phyloP scores from a whole-genome alignment of 2,797 vertebrate genomes.

The Hippopotamyrus pictus region DNA sequence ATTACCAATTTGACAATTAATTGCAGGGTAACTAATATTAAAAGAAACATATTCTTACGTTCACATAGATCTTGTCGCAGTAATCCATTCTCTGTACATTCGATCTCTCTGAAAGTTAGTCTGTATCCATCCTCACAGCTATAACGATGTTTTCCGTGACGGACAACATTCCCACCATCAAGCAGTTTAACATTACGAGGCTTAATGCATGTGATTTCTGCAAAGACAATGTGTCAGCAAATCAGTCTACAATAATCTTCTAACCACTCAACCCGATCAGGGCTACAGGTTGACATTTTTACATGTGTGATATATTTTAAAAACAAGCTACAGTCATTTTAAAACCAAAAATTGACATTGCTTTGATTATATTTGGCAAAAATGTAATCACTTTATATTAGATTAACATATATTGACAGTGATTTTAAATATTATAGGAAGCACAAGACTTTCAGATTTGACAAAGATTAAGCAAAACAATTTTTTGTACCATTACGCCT shows the following conservation, averaged over 20 bases:
- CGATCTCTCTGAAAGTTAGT: rapidly evolving
- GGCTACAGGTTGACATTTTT: neutral
- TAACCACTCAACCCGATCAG: neutral
- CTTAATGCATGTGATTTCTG: neutral
- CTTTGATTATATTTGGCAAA: neutral
- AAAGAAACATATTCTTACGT: constrained; percentile 22
- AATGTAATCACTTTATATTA: neutral
- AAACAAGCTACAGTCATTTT: neutral
- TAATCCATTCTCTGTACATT: constrained; percentile 49
- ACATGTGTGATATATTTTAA: neutral
- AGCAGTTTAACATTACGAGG: neutral
- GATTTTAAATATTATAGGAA: neutral
- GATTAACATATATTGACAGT: neutral
- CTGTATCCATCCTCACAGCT: neutral
- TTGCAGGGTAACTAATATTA: neutral
- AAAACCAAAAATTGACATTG: neutral
- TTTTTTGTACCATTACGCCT: neutral
- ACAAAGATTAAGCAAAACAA: neutral
- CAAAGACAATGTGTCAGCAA: neutral
- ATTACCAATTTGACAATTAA: neutral
- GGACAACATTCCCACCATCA: neutral
- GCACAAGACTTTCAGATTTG: neutral
- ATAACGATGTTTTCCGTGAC: neutral
- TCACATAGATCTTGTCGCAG: constrained; percentile 29
- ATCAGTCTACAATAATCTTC: neutral